A percentile compares a stretch with the other conserved stretches of the same genome.
Conservation (phyloP, 1,140 invertebrate genomes). For the Ips typographus region DNA sequence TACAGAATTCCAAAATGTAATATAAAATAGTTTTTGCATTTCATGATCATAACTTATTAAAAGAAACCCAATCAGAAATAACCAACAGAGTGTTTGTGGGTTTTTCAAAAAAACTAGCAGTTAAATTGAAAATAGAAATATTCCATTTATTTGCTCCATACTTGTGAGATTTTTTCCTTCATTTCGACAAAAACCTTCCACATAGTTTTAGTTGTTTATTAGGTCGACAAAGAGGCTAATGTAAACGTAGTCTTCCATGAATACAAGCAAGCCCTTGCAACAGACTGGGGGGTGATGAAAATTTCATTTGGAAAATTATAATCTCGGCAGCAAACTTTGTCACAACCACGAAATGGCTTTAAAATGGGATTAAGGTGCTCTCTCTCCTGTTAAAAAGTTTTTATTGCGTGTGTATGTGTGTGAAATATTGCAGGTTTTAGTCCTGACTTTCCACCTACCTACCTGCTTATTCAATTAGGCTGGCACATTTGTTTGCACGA, state of each 20-base stretch:
- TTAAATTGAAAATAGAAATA: too few relatives aligned
- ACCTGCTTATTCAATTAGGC: too few relatives aligned
- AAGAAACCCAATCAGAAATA: too few relatives aligned
- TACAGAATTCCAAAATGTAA: too few relatives aligned
- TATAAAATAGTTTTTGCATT: too few relatives aligned
- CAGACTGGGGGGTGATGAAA: conserved; percentile 24
- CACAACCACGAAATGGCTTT: conserved; percentile 20
- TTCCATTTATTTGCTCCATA: too few relatives aligned
- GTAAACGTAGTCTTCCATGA: conserved; percentile 20
- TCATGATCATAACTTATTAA: too few relatives aligned
- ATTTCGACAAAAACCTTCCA: background rate
- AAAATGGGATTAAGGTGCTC: conserved; percentile 21
- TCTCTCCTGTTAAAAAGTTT: background rate
- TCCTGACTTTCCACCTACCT: background rate
- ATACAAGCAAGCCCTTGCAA: conserved; percentile 18
- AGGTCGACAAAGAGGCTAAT: conserved; percentile 13
- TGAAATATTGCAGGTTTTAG: background rate
- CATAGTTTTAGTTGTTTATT: conserved; percentile 26
- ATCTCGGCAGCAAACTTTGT: conserved; percentile 18
- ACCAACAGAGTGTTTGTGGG: too few relatives aligned
- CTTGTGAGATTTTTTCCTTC: background rate
- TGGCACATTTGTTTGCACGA: too few relatives aligned
- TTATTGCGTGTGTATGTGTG: background rate
- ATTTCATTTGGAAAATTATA: conserved; percentile 23
- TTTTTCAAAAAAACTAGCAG: too few relatives aligned